Evolutionary conservation across 64 coral and sea anemone species (phyloP), one percentile per base, ranked within the genome.

Genomic region (Montipora efflorescens): DNA sequence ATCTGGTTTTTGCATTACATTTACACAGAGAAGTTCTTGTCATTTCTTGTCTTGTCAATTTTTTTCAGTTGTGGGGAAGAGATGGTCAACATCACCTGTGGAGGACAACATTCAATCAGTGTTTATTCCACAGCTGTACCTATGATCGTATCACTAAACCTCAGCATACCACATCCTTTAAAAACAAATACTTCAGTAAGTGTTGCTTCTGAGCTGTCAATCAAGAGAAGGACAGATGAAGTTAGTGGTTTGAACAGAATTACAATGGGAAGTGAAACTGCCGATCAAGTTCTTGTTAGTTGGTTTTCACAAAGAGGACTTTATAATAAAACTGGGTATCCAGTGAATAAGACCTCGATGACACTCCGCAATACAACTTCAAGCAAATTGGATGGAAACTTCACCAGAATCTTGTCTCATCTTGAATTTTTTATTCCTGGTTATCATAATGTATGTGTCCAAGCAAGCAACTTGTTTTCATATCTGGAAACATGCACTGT

Each of bases 91-190:
- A 74, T 92, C 51, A 64, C 25, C 11, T 96, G 95, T 79, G 95
- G 91, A 68, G 95, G 95, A 64, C 79, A 52, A 28, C 69, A 76
- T 9, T 47, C 36, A 58, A 90, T 13, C 66, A 94, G 88, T 75
- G 62, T 94, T 18, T 96, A 96, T 50, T 93, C 95, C 49, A 90
- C 91, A 21, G 82, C 87, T 55, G 64, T 91, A 14, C 95, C 95
- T n/a, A 64, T 90, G 76, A 72, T 95, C 5, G 21, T 55, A 19
- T 85, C 80, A 58, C 58, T 95, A 16, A 78, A 72, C 5, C 48
- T 90, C 14, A 95, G 3, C 5, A 12, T 77, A 22, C 93, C 87
- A 47, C 13, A 55, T 68, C 71, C 78, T 47, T 79, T 90, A 8
- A 53, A 50, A 9, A 20, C 72, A 68, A 86, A 90, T 55, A 78